Base-by-base conservation (phyloP, 2,888 invertebrate genomes). In the Lasius platythorax region DNA sequence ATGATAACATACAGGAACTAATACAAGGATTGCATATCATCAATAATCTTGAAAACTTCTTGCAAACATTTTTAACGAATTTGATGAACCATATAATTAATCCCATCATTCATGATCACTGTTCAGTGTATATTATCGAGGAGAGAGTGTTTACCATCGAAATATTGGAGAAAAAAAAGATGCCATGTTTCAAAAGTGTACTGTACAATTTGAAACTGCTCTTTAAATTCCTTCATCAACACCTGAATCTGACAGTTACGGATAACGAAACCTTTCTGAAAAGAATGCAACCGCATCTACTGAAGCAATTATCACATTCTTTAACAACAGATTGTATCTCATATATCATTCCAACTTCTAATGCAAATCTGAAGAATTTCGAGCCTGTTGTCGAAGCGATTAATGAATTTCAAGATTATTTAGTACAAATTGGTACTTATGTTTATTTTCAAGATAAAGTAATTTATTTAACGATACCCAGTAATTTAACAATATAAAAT, bases 281-380 rank as follows among this genome's bases (percentile, higher is more conserved):
- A 83, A 95, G 95, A 66, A 93, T 96, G 63, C 96, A 96, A 6
- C 95, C 95, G 43, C 93, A 95, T 67, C 93, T 96, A 9, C 95
- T 96, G 67, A 95, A 96, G 81, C 96, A 96, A 67, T 96, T 98
- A 90, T 96, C 97, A 33, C 96, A 96, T 28, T 93, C 96, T 28
- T 95, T 98, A 56, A 96, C 98, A 3, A 96, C 97, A 87, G 96
- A 98, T 91, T 98, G 98, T 92, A 96, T 98, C 11, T 95, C 97
- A 72, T 96, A 97, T 87, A 97, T 98, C 0, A 97, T 98, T 91
- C 98, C 98, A 0, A 97, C 96, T 87, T 97, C 96, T 73, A 96
- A 96, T 88, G 96, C 96, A 79, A 98, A 97, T 87, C 95, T 98
- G 84, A 96, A 97, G 88, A 96, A 95, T 28, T 98, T 97, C 89